These are phyloP conservation scores for Tortrix viridana DNA, from an alignment of 2,888 invertebrate genomes.

Conservation along the genomic window DNA sequence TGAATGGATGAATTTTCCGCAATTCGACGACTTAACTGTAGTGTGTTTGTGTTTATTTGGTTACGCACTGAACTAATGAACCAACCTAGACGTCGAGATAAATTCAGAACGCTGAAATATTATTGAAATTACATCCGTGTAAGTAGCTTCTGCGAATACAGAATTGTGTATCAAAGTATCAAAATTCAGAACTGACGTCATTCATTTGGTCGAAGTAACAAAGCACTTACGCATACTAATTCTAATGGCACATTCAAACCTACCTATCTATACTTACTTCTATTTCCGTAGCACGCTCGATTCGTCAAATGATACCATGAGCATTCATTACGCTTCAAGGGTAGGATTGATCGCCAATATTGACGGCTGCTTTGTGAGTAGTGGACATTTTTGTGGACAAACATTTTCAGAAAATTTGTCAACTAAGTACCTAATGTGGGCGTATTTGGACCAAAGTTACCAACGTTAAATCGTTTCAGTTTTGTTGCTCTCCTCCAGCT, in stretches of 20 bases:
- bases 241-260: constrained; percentile 3
- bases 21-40: too few species aligned
- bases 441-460: too few species aligned
- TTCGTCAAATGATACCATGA: constrained; percentile 37
- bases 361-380: constrained; percentile 25
- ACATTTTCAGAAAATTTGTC: not conserved
- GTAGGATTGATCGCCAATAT: constrained; percentile 39
- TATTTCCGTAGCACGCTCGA: constrained; percentile 35
- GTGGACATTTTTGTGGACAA: constrained; percentile 30
- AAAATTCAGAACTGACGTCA: not conserved
- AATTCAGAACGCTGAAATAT: too few species aligned
- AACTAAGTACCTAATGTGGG: not conserved
- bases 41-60: too few species aligned
- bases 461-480: too few species aligned
- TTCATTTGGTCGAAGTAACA: not conserved
- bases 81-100: too few species aligned
- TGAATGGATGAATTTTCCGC: too few species aligned
- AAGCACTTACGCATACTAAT: constrained; percentile 24
- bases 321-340: constrained; percentile 52
- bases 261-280: constrained; percentile 8
- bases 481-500: too few species aligned
- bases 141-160: too few species aligned
- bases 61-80: too few species aligned
- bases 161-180: too few species aligned
- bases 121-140: too few species aligned